Evolutionary conservation across 2,113 vertebrate genomes (phyloP).

Genomic region (Mesembrinibis cayennensis): DNA sequence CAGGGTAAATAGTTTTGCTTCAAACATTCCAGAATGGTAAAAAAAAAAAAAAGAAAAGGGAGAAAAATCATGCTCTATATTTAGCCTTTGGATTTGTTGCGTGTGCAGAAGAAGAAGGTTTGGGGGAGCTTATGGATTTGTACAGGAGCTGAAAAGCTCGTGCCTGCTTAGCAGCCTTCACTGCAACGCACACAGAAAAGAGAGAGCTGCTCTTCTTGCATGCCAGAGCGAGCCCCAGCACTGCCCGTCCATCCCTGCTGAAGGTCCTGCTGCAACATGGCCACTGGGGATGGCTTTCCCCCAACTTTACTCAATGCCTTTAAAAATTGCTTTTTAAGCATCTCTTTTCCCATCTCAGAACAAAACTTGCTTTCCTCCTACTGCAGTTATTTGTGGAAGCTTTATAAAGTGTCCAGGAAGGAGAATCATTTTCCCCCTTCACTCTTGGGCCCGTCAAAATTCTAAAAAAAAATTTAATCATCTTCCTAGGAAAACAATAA

Average conservation of each 20-base stretch:
- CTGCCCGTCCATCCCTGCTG: not conserved
- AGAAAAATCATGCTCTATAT: constrained; percentile 5
- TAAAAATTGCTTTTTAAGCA: not conserved
- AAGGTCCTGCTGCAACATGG: not conserved
- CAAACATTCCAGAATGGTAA: not conserved
- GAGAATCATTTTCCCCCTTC: not conserved
- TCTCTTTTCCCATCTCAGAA: not conserved
- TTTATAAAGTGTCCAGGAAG: not conserved
- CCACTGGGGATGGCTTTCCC: not conserved
- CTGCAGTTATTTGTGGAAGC: not conserved
- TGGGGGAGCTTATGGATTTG: not conserved
- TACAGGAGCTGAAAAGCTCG: not conserved
- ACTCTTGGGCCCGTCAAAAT: not conserved
- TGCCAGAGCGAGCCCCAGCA: not conserved
- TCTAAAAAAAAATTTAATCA: not conserved
- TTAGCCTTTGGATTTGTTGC: constrained; percentile 39
- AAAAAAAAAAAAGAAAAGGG: not conserved
- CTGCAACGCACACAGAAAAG: not conserved
- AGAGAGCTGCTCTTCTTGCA: not conserved
- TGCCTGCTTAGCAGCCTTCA: not conserved
- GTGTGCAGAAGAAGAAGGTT: not conserved
- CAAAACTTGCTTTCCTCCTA: not conserved
- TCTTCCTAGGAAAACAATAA: not conserved
- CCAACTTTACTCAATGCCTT: not conserved
- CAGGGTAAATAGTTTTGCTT: constrained; percentile 50